Conservation (phyloP, 2,888 invertebrate genomes). For the Urechis unicinctus region DNA sequence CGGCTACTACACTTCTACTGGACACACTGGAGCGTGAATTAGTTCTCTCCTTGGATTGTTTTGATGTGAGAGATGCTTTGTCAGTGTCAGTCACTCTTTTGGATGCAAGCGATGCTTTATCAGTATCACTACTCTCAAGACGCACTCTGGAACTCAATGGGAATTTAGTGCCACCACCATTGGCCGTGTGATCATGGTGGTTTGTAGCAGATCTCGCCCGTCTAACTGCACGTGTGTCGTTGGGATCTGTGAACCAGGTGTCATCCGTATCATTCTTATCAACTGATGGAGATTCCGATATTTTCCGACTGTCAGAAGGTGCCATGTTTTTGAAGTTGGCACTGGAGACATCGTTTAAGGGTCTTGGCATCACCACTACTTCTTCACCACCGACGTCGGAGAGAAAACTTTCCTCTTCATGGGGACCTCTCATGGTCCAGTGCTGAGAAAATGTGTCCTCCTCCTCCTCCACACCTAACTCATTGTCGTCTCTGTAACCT, state of each 20-base stretch:
- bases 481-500: background rate
- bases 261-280: background rate
- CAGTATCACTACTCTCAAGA: constrained; percentile 1
- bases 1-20: too few relatives aligned
- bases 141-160: background rate
- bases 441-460: constrained; percentile 4
- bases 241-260: background rate
- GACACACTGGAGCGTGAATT: too few relatives aligned
- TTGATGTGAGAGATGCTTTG: too few relatives aligned
- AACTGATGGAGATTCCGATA: background rate
- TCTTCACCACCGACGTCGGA: constrained; percentile 5
- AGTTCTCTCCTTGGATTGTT: too few relatives aligned
- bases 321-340: constrained; percentile 14
- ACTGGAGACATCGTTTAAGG: constrained; percentile 18
- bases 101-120: background rate
- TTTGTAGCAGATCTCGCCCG: background rate
- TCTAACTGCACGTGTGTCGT: background rate
- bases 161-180: background rate
- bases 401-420: background rate
- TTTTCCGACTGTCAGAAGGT: too few relatives aligned
- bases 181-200: background rate
- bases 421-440: background rate
- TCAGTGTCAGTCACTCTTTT: background rate
- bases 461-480: background rate
- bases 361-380: constrained; percentile 10